phyloP scores from a whole-genome alignment of 35 echinoderm and acorn worm genomes.

The Lytechinus pictus region DNA sequence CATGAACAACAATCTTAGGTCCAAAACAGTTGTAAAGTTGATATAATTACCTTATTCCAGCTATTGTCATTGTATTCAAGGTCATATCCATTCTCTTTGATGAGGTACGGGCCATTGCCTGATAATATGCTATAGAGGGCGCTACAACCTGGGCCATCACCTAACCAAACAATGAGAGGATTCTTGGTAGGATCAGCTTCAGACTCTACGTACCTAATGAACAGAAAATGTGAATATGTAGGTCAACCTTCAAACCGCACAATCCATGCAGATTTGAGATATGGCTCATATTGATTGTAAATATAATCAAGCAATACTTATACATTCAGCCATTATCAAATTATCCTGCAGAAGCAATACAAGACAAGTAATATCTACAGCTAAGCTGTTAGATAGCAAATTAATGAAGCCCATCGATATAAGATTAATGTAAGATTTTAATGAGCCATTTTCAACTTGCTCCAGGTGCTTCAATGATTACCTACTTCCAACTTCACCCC shows the following conservation, averaged over 20 bases:
- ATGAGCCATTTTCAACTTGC: too few species aligned
- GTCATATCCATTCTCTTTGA: conserved; percentile 66
- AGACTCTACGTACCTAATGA: conserved; percentile 75
- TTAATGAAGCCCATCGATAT: too few species aligned
- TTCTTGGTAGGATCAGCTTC: conserved; percentile 67
- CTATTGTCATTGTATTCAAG: conserved; percentile 78
- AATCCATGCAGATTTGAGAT: background rate
- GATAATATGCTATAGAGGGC: conserved; percentile 72
- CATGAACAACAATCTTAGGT: too few species aligned
- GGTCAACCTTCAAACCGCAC: background rate
- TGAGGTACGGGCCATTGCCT: conserved; percentile 80
- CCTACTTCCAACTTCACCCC: too few species aligned
- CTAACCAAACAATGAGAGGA: conserved; percentile 84
- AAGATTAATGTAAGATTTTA: too few species aligned
- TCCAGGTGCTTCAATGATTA: too few species aligned
- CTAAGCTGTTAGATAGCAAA: too few species aligned
- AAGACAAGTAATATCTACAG: too few species aligned
- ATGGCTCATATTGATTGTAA: background rate
- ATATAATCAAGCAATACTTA: background rate
- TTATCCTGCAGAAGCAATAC: too few species aligned
- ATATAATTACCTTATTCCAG: conserved; percentile 78
- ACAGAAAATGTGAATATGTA: background rate
- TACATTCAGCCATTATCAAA: too few species aligned
- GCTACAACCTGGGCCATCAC: conserved; percentile 92
- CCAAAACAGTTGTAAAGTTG: background rate